phyloP scores from a whole-genome alignment of 2,113 vertebrate species.

The Aix galericulata region DNA sequence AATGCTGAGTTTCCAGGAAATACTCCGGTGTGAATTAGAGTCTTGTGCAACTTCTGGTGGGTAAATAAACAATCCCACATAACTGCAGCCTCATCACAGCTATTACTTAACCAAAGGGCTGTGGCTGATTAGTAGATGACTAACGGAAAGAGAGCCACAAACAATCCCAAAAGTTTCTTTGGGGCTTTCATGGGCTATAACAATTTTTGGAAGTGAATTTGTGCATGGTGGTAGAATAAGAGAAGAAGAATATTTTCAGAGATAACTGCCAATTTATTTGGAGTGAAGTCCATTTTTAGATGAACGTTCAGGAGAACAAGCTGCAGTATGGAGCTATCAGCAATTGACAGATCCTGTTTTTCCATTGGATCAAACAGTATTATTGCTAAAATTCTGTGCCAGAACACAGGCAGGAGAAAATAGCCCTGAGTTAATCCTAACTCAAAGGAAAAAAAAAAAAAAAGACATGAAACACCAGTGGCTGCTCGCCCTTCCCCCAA shows the following conservation, averaged over 20 bases:
- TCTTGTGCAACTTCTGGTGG: background rate
- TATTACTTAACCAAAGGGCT: background rate
- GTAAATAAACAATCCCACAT: background rate
- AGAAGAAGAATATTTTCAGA: background rate
- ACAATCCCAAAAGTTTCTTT: background rate
- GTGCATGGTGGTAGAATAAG: background rate
- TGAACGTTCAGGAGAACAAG: background rate
- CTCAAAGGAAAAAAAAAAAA: background rate
- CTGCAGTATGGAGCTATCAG: background rate
- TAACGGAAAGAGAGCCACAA: background rate
- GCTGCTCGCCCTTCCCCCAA: background rate
- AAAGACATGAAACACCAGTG: background rate
- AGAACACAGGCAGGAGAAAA: background rate
- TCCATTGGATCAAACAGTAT: background rate
- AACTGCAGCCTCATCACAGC: background rate
- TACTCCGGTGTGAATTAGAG: background rate
- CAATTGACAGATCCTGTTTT: background rate
- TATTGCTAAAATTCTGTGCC: background rate
- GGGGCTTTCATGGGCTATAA: background rate
- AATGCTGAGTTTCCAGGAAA: background rate
- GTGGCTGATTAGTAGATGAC: background rate
- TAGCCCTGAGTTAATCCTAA: background rate
- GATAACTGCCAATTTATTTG: background rate
- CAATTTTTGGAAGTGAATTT: background rate
- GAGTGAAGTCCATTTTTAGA: background rate